Percentiles rank a stretch among this genome's conserved stretches.
These are phyloP conservation scores for Epistrophella euchroma DNA, from an alignment of 2,888 invertebrate genomes.

Conservation along the genomic window DNA sequence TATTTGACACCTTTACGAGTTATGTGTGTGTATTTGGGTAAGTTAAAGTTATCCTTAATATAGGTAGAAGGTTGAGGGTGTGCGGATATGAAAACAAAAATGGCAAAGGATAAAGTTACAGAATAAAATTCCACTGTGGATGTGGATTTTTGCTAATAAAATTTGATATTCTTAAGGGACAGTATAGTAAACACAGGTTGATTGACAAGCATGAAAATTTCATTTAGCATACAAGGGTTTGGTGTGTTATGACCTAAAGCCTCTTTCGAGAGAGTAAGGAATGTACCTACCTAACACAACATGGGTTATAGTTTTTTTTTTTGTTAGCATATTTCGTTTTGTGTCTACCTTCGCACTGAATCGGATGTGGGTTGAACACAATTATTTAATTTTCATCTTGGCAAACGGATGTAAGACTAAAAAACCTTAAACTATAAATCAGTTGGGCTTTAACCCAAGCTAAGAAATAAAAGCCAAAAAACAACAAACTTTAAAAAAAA, in stretches of 20 bases:
- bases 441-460: no score
- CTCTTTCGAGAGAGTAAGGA: background rate
- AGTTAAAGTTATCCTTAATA: background rate
- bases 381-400: no score
- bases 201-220: conserved; percentile 51
- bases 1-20: conserved; percentile 59
- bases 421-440: no score
- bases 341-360: no score
- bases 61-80: background rate
- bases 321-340: no score
- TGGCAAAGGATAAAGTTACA: background rate
- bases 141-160: conserved; percentile 20
- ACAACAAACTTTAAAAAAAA: no score
- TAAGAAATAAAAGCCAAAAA: no score
- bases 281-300: background rate
- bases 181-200: conserved; percentile 2
- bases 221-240: background rate
- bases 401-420: no score
- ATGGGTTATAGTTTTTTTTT: no score
- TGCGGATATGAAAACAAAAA: background rate
- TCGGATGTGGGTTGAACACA: no score
- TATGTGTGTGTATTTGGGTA: conserved; percentile 1
- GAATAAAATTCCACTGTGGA: conserved; percentile 31
- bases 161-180: conserved; percentile 19
- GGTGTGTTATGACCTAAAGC: background rate